Conservation (phyloP, 2,113 vertebrate genomes). For the Callithrix jacchus region DNA sequence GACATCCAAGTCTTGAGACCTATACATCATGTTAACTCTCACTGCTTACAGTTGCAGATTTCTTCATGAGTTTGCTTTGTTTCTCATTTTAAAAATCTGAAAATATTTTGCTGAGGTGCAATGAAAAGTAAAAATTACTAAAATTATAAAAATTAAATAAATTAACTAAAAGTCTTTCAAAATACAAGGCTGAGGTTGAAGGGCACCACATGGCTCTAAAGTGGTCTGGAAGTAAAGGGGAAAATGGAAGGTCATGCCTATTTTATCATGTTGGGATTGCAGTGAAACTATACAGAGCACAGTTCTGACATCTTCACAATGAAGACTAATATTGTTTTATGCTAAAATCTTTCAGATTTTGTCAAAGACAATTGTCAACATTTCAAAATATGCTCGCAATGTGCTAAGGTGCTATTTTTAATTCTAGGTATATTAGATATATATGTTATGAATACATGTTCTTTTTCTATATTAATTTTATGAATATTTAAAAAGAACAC, state of each 20-base stretch:
- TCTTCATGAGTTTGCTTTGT: neutral
- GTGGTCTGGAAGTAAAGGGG: neutral
- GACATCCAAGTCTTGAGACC: neutral
- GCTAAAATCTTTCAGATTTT: neutral
- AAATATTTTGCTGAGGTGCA: neutral
- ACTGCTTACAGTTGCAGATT: neutral
- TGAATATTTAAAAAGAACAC: neutral
- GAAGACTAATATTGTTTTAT: conserved; percentile 19
- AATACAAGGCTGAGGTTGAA: neutral
- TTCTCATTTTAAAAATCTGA: neutral
- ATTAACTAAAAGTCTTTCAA: neutral
- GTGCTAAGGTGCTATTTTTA: conserved; percentile 1
- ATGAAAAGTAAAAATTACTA: neutral
- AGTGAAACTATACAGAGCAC: neutral
- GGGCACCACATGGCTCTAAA: neutral
- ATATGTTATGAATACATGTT: neutral
- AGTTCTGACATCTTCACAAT: neutral
- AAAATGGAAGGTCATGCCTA: neutral
- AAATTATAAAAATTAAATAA: conserved; percentile 31
- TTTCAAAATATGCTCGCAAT: neutral
- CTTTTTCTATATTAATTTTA: neutral
- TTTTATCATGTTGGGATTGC: neutral
- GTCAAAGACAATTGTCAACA: neutral
- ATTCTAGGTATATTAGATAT: neutral
- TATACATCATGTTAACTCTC: neutral